phyloP scores from a whole-genome alignment of 2,797 vertebrate species.

The Chanos chanos region DNA sequence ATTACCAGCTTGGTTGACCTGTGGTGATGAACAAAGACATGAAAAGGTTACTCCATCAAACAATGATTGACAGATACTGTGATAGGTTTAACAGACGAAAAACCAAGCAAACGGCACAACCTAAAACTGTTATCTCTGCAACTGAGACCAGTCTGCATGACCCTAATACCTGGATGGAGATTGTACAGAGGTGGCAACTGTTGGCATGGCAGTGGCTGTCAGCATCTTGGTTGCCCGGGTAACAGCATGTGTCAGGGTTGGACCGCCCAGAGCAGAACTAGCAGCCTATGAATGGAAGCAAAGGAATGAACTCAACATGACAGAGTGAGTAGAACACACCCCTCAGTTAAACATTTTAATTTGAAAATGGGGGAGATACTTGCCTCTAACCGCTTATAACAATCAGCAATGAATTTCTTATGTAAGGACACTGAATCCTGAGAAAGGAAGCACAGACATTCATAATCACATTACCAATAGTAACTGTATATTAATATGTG shows the following conservation, averaged over 20 bases:
- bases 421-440: constrained; percentile 97
- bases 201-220: constrained; percentile 98
- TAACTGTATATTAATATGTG: not conserved
- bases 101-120: constrained; percentile 12
- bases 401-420: constrained; percentile 99
- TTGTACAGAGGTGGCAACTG: constrained; percentile 96
- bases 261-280: constrained; percentile 94
- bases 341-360: not conserved
- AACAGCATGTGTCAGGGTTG: constrained; percentile 95
- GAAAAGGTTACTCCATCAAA: not conserved
- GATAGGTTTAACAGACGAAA: not conserved
- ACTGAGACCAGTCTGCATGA: constrained; percentile 55
- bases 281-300: constrained; percentile 73
- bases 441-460: constrained; percentile 1
- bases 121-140: constrained; percentile 54
- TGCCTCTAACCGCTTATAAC: constrained; percentile 96
- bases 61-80: not conserved
- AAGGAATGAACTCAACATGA: not conserved
- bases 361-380: constrained; percentile 28
- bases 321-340: not conserved
- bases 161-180: constrained; percentile 94
- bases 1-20: constrained; percentile 99
- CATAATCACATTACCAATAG: not conserved
- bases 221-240: constrained; percentile 99
- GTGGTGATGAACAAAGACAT: too few species aligned